Evolutionary conservation across 2,113 vertebrate genomes (phyloP).

Genomic region (Elaphurus davidianus): DNA sequence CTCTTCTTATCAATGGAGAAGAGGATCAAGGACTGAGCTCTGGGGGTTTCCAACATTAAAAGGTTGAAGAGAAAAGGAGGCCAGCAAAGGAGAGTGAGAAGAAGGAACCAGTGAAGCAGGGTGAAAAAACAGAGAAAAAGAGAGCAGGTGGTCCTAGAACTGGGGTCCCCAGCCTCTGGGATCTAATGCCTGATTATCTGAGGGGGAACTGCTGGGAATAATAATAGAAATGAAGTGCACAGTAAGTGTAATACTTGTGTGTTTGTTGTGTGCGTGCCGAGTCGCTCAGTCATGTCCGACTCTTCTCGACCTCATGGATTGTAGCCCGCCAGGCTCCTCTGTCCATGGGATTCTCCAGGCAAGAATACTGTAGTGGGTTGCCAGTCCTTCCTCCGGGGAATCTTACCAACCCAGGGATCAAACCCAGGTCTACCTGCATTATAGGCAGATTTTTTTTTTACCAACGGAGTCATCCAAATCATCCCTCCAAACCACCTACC

Average conservation of each 20-base stretch:
- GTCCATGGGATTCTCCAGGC: not conserved
- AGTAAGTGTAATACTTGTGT: not conserved
- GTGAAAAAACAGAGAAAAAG: not conserved
- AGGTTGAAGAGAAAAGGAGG: not conserved
- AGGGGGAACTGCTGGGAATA: not conserved
- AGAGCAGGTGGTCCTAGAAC: not conserved
- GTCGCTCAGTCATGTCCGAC: fast-evolving
- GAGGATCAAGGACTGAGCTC: not conserved
- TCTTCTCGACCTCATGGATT: fast-evolving
- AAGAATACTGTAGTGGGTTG: not conserved
- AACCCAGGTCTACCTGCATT: not conserved
- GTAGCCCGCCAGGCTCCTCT: not conserved
- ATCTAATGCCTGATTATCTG: not conserved
- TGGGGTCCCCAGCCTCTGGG: not conserved
- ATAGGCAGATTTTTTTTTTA: not conserved
- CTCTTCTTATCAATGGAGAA: not conserved
- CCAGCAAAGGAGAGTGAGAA: not conserved
- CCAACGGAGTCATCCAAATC: not conserved
- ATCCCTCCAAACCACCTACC: not conserved
- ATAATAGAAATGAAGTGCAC: not conserved
- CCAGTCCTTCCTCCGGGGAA: not conserved
- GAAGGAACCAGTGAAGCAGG: not conserved
- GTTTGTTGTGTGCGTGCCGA: not conserved
- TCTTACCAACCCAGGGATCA: not conserved
- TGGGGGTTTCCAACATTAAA: not conserved